phyloP scores from a whole-genome alignment of 2,888 invertebrate species.

The Microplitis deprimator region DNA sequence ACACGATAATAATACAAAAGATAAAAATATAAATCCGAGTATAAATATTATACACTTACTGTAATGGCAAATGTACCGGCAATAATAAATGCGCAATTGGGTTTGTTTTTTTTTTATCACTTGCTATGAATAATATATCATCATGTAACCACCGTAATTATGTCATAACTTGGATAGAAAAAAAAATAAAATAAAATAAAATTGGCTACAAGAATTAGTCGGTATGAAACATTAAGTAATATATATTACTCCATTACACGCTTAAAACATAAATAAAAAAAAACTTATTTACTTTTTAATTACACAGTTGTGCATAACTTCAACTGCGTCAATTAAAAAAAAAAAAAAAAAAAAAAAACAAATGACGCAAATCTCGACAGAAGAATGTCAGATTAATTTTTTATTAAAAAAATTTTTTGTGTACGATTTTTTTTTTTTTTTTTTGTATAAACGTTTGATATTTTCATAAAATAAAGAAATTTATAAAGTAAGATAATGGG shows the following conservation, averaged over 20 bases:
- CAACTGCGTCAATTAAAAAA: too few relatives aligned
- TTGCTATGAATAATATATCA: conserved; percentile 11
- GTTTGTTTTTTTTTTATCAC: conserved; percentile 18
- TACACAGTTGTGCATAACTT: too few relatives aligned
- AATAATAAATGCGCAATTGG: conserved; percentile 10
- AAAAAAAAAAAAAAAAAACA: too few relatives aligned
- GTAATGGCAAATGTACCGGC: not conserved
- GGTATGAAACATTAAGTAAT: conserved; percentile 37
- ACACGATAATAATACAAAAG: not conserved
- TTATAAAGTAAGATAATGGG: conserved; percentile 45
- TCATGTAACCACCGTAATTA: conserved; percentile 17
- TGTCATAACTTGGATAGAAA: conserved; percentile 34
- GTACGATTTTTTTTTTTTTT: not conserved
- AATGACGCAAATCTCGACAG: too few relatives aligned
- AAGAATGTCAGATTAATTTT: too few relatives aligned
- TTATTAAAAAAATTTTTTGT: too few relatives aligned
- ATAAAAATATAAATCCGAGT: not conserved
- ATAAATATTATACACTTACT: not conserved
- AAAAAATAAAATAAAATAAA: conserved; percentile 38
- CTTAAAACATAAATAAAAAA: too few relatives aligned
- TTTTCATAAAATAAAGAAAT: not conserved
- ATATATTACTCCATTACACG: not conserved
- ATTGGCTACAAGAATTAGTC: not conserved
- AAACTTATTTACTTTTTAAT: too few relatives aligned
- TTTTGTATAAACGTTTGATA: too few relatives aligned